phyloP scores from a whole-genome alignment of 2,113 vertebrate species.

The Coptodon rendalli region DNA sequence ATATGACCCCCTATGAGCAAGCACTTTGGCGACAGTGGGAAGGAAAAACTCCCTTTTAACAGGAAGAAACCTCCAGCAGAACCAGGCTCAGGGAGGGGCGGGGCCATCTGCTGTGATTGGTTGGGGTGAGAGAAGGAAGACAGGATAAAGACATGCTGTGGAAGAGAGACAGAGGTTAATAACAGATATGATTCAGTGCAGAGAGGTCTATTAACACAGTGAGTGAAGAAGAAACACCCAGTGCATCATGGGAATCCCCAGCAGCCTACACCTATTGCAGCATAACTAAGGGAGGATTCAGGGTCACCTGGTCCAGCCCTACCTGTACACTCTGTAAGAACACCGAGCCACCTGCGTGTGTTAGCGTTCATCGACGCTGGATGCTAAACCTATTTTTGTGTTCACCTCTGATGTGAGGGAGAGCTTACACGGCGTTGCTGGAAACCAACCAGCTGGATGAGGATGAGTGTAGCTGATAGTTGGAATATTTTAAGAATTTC shows the following conservation, averaged over 20 bases:
- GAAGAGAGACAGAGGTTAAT: background rate
- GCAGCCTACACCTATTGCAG: background rate
- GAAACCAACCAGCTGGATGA: background rate
- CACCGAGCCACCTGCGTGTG: fast-evolving
- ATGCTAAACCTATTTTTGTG: background rate
- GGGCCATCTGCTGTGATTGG: background rate
- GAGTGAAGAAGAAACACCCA: background rate
- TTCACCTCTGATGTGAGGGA: background rate
- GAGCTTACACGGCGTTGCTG: background rate
- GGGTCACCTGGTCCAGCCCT: background rate
- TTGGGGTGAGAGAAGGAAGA: background rate
- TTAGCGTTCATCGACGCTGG: background rate
- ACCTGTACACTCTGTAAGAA: background rate
- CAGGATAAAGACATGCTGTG: background rate
- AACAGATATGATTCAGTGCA: fast-evolving
- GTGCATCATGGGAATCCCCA: fast-evolving
- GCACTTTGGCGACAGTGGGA: too few relatives aligned
- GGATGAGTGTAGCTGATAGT: background rate
- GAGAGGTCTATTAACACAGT: fast-evolving
- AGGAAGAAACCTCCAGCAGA: too few relatives aligned
- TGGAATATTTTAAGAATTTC: background rate
- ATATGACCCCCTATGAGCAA: too few relatives aligned
- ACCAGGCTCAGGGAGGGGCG: background rate
- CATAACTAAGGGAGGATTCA: background rate
- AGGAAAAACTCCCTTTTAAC: too few relatives aligned